Base-by-base conservation (phyloP, 1,140 invertebrate genomes). In the Brachionus rubens region DNA sequence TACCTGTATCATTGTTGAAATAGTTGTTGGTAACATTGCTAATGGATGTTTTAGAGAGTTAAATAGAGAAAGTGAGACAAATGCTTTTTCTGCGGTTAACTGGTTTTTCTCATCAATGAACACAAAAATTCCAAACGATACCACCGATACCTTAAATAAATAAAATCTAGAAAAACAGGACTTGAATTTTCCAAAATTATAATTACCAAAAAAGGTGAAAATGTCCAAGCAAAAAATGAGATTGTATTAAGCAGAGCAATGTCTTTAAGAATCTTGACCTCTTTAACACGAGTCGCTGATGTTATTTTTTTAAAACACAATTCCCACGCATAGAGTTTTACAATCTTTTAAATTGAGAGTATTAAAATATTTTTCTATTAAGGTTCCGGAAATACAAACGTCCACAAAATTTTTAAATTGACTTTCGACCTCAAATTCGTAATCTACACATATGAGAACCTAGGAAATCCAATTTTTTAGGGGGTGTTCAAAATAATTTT, bases 61-160 rank as follows among this genome's bases (percentile, higher is more conserved):
- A 88, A 99, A 98, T 80, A 98, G 89, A 82, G 95, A 92, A 79
- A 99, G 88, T 78, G 95, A 93, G 77, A 98, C 95, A 87, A 99
- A 99, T 78, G 88, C 88, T 30, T 83, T 68, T 79, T 88, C 83
- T 7, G 79, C 78, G 21, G 82, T 78, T 76, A 85, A 83, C 12
- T 83, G 80, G 5, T 48, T 47, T 33, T 12, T 47, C 2, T 70
- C 67, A 65, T 65, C 30, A 21, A 65, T 43, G 12, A 88, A 52
- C 3, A 88, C 83, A 81, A 84, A 88, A 2, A 84, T 80, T 41
- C 83, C 83, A 80, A 85, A 80, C 12, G 78, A 78, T n/a, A 80
- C 78, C 68, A 84, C 62, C n/a, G 82, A 65, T 43, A 72, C 68
- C 68, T 72, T 21, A 3, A 56, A 12, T 28, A n/a, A n/a, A n/a